phyloP scores from a whole-genome alignment of 2,888 invertebrate genomes.

The Diaphora mendica region DNA sequence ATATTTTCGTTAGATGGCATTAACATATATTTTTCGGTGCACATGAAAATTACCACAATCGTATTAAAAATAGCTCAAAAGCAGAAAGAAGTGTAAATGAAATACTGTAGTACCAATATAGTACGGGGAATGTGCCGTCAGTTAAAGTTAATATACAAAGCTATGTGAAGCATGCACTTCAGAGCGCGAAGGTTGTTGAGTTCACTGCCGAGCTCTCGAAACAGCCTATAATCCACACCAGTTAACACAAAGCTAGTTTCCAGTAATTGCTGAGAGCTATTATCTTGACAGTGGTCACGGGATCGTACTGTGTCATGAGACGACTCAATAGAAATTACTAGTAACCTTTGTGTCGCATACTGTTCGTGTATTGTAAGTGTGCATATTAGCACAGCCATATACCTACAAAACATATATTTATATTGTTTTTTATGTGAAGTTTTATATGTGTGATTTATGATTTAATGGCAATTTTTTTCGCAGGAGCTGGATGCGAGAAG shows the following conservation, averaged over 20 bases:
- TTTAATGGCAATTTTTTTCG: too few species aligned
- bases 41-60: too few species aligned
- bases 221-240: slow-evolving; percentile 33
- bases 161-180: neutral
- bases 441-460: too few species aligned
- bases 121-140: neutral
- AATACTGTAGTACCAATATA: too few species aligned
- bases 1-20: too few species aligned
- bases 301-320: neutral
- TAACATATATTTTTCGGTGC: too few species aligned
- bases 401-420: neutral
- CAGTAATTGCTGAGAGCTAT: slow-evolving; percentile 27
- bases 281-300: slow-evolving; percentile 12
- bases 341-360: neutral
- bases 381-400: neutral
- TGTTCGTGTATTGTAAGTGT: neutral
- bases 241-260: slow-evolving; percentile 28
- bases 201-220: slow-evolving; percentile 7
- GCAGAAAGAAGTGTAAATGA: too few species aligned
- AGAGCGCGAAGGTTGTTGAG: slow-evolving; percentile 10
- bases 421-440: too few species aligned
- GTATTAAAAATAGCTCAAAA: too few species aligned
- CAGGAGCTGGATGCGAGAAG: too few species aligned
- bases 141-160: neutral
- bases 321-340: slow-evolving; percentile 3